These are phyloP conservation scores for Myocastor coypus DNA, from an alignment of 2,113 vertebrate species.

Conservation along the genomic window DNA sequence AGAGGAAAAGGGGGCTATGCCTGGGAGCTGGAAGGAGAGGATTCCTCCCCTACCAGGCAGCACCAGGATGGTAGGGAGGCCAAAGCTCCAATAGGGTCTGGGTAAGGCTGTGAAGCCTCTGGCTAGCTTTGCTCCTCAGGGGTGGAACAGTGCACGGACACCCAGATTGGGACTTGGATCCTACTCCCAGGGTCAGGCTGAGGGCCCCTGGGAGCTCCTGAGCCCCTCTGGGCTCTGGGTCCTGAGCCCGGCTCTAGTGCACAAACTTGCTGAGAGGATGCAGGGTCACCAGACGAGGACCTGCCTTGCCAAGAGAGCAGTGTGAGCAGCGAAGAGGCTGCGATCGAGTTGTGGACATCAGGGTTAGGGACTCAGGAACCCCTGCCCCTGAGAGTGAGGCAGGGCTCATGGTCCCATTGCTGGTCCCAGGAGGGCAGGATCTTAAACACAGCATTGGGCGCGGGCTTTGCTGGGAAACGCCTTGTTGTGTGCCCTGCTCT, in stretches of 20 bases:
- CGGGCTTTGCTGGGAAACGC: background rate
- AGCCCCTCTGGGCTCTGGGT: background rate
- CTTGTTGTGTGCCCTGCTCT: background rate
- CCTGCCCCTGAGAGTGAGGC: background rate
- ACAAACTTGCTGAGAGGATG: background rate
- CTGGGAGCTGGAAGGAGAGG: background rate
- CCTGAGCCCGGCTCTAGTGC: background rate
- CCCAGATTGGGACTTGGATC: background rate
- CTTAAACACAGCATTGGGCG: background rate
- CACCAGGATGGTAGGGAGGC: background rate
- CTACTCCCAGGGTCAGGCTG: background rate
- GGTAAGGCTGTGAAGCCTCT: background rate
- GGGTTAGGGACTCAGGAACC: background rate
- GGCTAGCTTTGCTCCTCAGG: background rate
- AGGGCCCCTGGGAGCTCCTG: background rate
- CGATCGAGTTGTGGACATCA: background rate
- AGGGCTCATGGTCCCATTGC: background rate
- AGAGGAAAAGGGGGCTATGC: background rate
- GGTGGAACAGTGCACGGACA: background rate
- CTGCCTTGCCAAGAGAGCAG: background rate
- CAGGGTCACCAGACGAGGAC: background rate
- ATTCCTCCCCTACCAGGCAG: background rate
- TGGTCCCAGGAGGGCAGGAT: background rate
- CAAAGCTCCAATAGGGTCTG: background rate
- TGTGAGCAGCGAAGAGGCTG: background rate